Percentiles rank a stretch among this genome's conserved stretches.
These are phyloP conservation scores for Mastigias papua DNA, from an alignment of 30 jellyfish, hydroid and myxozoan genomes.

Conservation along the genomic window DNA sequence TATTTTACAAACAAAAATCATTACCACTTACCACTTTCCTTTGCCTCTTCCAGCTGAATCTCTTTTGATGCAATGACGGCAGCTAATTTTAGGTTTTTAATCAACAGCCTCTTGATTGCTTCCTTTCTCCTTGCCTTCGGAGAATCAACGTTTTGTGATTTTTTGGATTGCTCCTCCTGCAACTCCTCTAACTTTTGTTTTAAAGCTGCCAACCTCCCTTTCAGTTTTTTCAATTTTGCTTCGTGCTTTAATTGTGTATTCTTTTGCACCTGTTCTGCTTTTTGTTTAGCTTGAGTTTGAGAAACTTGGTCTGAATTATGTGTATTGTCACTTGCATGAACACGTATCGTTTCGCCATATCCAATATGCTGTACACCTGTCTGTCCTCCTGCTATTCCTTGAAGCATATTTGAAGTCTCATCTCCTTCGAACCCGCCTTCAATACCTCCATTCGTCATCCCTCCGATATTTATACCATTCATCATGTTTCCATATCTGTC, in stretches of 20 bases:
- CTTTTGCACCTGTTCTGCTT: constrained; percentile 82
- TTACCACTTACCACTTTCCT: constrained; percentile 65
- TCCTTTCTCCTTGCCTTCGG: constrained; percentile 86
- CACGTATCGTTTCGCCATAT: constrained; percentile 87
- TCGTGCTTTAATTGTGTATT: constrained; percentile 62
- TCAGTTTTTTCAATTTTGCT: constrained; percentile 67
- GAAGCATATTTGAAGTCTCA: constrained; percentile 23
- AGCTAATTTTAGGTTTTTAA: constrained; percentile 90
- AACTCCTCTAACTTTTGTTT: constrained; percentile 66
- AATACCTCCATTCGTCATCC: constrained; percentile 4
- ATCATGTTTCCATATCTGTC: constrained; percentile 8
- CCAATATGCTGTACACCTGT: constrained; percentile 38
- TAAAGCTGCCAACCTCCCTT: constrained; percentile 66
- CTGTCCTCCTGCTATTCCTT: constrained; percentile 24
- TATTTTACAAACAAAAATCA: neutral
- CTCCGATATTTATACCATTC: neutral
- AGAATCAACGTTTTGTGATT: constrained; percentile 79
- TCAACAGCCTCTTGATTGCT: constrained; percentile 88
- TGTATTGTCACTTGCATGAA: constrained; percentile 96
- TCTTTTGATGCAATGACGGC: constrained; percentile 97
- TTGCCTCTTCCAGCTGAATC: constrained; percentile 94
- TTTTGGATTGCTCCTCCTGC: constrained; percentile 95
- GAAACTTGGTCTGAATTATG: constrained; percentile 56
- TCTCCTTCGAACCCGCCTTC: constrained; percentile 51
- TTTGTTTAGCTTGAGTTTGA: constrained; percentile 76